Percentiles rank a stretch among this genome's conserved stretches.
phyloP scores from a whole-genome alignment of 2,888 invertebrate species.

The Coecobrya sp. region DNA sequence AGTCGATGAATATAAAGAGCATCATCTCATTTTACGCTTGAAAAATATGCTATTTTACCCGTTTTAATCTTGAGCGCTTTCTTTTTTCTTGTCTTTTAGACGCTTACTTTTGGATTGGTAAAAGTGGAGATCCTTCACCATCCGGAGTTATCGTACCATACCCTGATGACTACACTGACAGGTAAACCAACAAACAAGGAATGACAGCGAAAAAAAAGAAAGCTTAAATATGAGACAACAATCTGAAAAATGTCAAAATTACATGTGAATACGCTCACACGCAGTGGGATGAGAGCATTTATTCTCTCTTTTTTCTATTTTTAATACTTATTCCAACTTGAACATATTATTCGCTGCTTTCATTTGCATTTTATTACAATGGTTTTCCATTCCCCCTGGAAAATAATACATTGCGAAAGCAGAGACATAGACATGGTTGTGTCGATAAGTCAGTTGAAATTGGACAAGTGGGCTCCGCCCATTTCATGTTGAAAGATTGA shows the following conservation, averaged over 20 bases:
- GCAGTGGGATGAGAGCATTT: neutral
- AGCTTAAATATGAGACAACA: neutral
- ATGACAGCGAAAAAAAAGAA: neutral
- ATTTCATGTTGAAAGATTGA: slow-evolving; percentile 85
- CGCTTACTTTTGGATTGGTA: slow-evolving; percentile 97
- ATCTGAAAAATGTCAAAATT: slow-evolving; percentile 18
- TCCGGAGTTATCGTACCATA: slow-evolving; percentile 95
- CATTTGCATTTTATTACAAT: slow-evolving; percentile 75
- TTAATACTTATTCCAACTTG: neutral
- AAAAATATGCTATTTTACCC: slow-evolving; percentile 3
- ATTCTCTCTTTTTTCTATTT: neutral
- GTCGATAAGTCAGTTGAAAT: slow-evolving; percentile 78
- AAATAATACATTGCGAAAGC: neutral
- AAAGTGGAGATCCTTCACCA: slow-evolving; percentile 93
- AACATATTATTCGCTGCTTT: neutral
- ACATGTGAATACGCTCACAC: neutral
- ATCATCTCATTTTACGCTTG: slow-evolving; percentile 40
- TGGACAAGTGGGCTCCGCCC: slow-evolving; percentile 84
- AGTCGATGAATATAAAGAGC: slow-evolving; percentile 36
- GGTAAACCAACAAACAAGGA: slow-evolving; percentile 89
- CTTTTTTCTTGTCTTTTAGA: slow-evolving; percentile 88
- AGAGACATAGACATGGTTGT: slow-evolving; percentile 46
- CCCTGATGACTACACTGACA: slow-evolving; percentile 94
- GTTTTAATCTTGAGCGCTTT: slow-evolving; percentile 45
- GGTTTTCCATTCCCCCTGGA: slow-evolving; percentile 27